A percentile compares a stretch with the other conserved stretches of the same genome.
These are phyloP conservation scores for Buathra laborator DNA, from an alignment of 2,888 invertebrate genomes.

Conservation along the genomic window DNA sequence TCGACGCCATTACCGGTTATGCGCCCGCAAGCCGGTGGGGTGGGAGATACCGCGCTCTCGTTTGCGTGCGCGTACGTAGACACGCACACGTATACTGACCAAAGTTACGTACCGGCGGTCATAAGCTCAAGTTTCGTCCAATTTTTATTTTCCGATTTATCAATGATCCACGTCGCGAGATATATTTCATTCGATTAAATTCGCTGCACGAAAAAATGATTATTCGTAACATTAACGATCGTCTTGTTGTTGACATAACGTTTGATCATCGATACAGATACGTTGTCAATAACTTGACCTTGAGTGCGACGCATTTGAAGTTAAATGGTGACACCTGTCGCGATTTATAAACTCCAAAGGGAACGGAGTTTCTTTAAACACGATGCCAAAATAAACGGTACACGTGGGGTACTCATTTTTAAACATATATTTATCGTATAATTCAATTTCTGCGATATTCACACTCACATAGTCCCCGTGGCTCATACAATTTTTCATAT, in stretches of 20 bases:
- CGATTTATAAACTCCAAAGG: not conserved
- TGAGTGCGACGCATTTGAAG: constrained; percentile 19
- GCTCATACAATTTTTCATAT: constrained; percentile 60
- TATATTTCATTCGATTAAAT: not conserved
- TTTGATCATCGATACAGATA: not conserved
- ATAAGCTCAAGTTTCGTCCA: not conserved
- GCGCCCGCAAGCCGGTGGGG: constrained; percentile 44
- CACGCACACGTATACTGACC: constrained; percentile 1
- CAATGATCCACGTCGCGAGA: not conserved
- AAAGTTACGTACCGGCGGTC: constrained; percentile 14
- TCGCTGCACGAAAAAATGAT: not conserved
- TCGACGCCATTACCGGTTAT: constrained; percentile 67
- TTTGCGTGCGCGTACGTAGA: constrained; percentile 7
- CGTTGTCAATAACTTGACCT: constrained; percentile 13
- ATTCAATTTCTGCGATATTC: constrained; percentile 79
- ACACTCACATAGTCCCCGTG: constrained; percentile 79
- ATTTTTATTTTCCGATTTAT: not conserved
- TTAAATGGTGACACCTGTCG: not conserved
- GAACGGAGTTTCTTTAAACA: not conserved
- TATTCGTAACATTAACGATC: not conserved
- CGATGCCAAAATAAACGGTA: constrained; percentile 33
- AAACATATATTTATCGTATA: constrained; percentile 83
- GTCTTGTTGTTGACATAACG: not conserved
- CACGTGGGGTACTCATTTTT: constrained; percentile 70
- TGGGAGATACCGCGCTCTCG: constrained; percentile 15